Conservation (phyloP, 2,113 vertebrate genomes). For the Indicator indicator region DNA sequence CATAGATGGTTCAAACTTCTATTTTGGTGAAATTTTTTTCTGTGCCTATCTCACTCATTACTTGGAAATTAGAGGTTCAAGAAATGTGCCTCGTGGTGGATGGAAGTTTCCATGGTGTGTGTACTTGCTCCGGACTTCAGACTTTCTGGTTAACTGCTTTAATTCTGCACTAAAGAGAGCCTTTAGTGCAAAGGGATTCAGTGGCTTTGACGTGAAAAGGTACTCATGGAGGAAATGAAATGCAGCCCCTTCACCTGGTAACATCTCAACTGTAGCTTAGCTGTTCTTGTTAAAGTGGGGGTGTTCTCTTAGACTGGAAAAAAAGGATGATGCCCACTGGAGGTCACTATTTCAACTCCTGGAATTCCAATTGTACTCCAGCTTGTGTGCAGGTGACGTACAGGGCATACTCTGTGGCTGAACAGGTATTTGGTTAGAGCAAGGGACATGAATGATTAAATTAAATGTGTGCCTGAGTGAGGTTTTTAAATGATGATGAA, state of each 20-base stretch:
- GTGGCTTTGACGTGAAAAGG: not conserved
- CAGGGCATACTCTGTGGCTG: rapidly evolving
- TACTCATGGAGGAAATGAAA: not conserved
- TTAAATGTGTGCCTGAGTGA: not conserved
- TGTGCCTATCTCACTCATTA: not conserved
- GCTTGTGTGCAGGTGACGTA: not conserved
- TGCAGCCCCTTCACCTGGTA: not conserved
- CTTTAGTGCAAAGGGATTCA: not conserved
- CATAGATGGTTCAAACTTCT: not conserved
- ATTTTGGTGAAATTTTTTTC: not conserved
- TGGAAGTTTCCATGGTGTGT: not conserved
- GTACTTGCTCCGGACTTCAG: not conserved
- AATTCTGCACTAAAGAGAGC: not conserved
- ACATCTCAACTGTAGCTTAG: not conserved
- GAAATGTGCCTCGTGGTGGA: rapidly evolving
- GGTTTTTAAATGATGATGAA: not conserved
- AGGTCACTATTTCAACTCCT: not conserved
- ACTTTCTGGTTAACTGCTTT: not conserved
- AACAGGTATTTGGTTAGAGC: not conserved
- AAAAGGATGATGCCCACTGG: not conserved
- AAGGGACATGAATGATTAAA: too few species aligned
- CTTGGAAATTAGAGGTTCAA: not conserved
- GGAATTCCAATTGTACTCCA: not conserved
- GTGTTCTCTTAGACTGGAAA: not conserved
- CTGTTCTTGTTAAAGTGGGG: not conserved